Base-by-base conservation (phyloP, 1,140 invertebrate species). In the Bombus consobrinus region DNA sequence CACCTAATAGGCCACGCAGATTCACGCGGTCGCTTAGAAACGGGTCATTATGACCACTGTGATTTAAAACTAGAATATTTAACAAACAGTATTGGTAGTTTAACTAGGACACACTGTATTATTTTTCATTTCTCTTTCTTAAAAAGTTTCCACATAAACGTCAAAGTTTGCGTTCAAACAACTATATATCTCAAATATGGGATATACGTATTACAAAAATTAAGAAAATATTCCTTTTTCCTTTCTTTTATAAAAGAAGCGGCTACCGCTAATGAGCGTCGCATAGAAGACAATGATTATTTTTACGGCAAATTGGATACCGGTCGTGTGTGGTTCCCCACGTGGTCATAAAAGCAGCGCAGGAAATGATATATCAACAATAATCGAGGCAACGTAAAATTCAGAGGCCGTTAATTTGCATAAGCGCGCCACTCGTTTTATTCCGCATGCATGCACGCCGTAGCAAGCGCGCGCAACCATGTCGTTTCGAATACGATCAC, bases 341-440 rank as follows among this genome's bases (percentile, higher is more conserved):
- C 13, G 10, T 28, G 57, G n/a, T 41, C 59, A 73, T 75, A 86
- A 87, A 87, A 34, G n/a, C 39, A 37, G 12, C 18, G 9, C 10
- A 1, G 18, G 39, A 18, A 68, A 62, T 47, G 76, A 85, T 57
- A 75, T 39, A 75, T 59, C 62, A 76, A 83, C 53, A 53, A 85
- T 71, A 81, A 80, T 71, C 66, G 32, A n/a, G 47, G 53, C 47
- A n/a, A 15, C 69, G 41, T 79, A 59, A 78, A 78, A 79, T 69
- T 43, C 86, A 68, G 41, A 2, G 32, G 66, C 34, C 43, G 43
- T 88, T 80, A 80, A 80, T 88, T 88, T 85, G 59, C 76, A 73
- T 74, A 66, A 88, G 62, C 43, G 86, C 34, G 53, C 69, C 12
- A n/a, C 66, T 78, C 57, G 73, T 87, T 87, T 77, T 68, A 64